Evolutionary conservation across 1,140 invertebrate species (phyloP).

Genomic region (Zelostemma sp.): DNA sequence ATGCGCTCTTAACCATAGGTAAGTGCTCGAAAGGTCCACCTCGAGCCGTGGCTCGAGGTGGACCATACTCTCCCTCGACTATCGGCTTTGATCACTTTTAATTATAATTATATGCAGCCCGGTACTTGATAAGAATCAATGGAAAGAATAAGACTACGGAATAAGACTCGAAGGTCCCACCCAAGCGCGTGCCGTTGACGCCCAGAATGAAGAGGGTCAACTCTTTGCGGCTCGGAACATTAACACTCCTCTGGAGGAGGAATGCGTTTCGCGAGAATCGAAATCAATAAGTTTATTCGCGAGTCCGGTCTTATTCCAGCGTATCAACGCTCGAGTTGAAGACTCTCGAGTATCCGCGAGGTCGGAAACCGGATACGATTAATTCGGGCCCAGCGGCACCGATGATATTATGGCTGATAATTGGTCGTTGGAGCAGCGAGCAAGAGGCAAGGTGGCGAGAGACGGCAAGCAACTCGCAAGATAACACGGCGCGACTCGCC

Average conservation of each 20-base stretch:
- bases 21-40: conserved; percentile 47
- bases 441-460: conserved; percentile 44
- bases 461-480: conserved; percentile 55
- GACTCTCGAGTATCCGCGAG: conserved; percentile 56
- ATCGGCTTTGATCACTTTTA: conserved; percentile 68
- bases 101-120: conserved; percentile 70
- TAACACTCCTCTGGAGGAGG: conserved; percentile 34
- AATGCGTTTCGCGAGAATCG: conserved; percentile 2
- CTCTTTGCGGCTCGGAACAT: conserved; percentile 34
- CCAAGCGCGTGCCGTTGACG: conserved; percentile 69
- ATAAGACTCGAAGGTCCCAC: conserved; percentile 59
- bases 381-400: conserved; percentile 62
- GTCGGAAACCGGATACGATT: conserved; percentile 67
- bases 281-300: conserved; percentile 5
- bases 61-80: conserved; percentile 43
- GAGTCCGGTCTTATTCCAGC: conserved; percentile 23
- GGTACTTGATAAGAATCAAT: conserved; percentile 62
- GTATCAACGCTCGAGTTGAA: conserved; percentile 39
- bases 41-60: conserved; percentile 37
- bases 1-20: conserved; percentile 61
- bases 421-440: conserved; percentile 61
- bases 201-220: conserved; percentile 54
- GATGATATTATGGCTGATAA: conserved; percentile 67
- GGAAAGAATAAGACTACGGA: conserved; percentile 46
- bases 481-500: conserved; percentile 59